Conservation (phyloP, 2,797 vertebrate species). For the Dendrocincla tyrannina region DNA sequence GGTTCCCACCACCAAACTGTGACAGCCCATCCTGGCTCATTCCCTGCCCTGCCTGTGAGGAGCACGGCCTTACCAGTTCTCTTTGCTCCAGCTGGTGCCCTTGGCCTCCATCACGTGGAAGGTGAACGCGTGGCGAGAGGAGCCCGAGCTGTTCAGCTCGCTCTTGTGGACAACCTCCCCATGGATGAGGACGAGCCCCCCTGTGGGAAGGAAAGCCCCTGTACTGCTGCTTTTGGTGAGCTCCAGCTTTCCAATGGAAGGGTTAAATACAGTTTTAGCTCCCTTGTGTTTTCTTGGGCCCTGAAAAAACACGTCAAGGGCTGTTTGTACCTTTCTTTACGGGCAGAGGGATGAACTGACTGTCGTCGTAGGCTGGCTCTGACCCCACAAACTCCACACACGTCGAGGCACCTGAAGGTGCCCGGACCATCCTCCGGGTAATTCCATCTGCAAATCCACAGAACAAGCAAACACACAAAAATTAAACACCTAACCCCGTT, state of each 20-base stretch:
- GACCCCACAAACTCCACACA: conserved; percentile 84
- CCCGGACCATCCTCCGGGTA: conserved; percentile 86
- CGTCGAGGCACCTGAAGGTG: conserved; percentile 73
- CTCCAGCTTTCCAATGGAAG: not conserved
- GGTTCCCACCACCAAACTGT: not conserved
- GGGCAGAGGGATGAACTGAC: conserved; percentile 83
- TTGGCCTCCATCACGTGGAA: conserved; percentile 94
- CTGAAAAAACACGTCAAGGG: rapidly evolving
- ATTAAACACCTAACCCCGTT: not conserved
- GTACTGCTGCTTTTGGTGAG: not conserved
- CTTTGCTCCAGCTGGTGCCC: conserved; percentile 86
- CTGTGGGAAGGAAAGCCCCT: conserved; percentile 64
- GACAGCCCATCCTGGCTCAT: not conserved
- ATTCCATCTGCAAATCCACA: conserved; percentile 80
- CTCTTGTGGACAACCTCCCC: conserved; percentile 94
- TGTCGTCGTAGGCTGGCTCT: conserved; percentile 75
- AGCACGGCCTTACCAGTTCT: conserved; percentile 86
- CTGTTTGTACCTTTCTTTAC: conserved; percentile 84
- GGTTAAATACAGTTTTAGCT: not conserved
- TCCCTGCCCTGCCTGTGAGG: not conserved
- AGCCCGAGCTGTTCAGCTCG: conserved; percentile 81
- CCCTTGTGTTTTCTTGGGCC: not conserved
- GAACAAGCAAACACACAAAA: not conserved
- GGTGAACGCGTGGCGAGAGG: conserved; percentile 88
- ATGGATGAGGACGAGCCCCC: conserved; percentile 88